phyloP scores from a whole-genome alignment of 1,140 invertebrate species.

The Polyergus mexicanus region DNA sequence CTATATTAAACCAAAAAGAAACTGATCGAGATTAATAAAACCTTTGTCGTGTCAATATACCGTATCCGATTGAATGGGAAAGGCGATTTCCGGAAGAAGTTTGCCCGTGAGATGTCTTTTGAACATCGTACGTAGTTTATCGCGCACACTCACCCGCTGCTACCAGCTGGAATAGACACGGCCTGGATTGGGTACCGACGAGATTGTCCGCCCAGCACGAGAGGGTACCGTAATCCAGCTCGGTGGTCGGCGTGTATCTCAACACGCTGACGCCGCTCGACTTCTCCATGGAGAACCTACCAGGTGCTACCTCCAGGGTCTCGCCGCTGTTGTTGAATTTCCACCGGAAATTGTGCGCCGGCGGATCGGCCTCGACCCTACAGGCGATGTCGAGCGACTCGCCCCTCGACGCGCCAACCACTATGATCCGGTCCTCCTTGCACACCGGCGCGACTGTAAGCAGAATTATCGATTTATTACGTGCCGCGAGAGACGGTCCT shows the following conservation, averaged over 20 bases:
- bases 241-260: slow-evolving; percentile 86
- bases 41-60: background rate
- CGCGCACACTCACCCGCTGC: slow-evolving; percentile 88
- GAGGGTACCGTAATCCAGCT: slow-evolving; percentile 91
- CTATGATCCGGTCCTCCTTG: slow-evolving; percentile 90
- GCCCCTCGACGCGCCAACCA: slow-evolving; percentile 94
- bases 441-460: slow-evolving; percentile 93
- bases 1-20: background rate
- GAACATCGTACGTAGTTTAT: slow-evolving; percentile 28
- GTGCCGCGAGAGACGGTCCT: background rate
- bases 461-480: slow-evolving; percentile 47
- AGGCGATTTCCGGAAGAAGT: background rate
- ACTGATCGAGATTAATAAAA: background rate
- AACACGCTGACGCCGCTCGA: slow-evolving; percentile 86
- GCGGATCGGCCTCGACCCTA: slow-evolving; percentile 95
- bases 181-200: slow-evolving; percentile 91
- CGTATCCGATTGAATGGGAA: background rate
- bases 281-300: slow-evolving; percentile 88
- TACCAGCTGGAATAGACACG: slow-evolving; percentile 93
- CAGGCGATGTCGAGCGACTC: slow-evolving; percentile 94
- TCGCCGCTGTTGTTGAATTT: slow-evolving; percentile 96
- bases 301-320: slow-evolving; percentile 92
- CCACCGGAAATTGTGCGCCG: slow-evolving; percentile 94
- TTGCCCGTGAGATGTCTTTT: background rate
- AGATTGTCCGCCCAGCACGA: slow-evolving; percentile 93